Evolutionary conservation across 2,113 vertebrate genomes (phyloP), one percentile per base, ranked within the genome.

Genomic region (Mixornis gularis): DNA sequence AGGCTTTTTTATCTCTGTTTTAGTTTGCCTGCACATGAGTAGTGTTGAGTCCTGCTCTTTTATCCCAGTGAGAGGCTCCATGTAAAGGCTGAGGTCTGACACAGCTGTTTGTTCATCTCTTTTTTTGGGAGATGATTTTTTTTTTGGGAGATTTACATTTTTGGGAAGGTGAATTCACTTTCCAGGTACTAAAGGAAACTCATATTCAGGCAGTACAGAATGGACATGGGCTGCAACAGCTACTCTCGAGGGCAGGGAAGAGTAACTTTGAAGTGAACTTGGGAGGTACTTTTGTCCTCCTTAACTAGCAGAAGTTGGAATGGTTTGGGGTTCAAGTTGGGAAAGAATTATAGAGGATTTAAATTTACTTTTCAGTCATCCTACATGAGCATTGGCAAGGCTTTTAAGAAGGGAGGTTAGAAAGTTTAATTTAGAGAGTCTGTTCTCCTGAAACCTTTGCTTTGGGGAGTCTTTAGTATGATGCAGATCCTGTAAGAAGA

Each of bases 221-320:
- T 24, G 41, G 10, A 0, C 7, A 3, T 36, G 13, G 44, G 36
- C 48, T 74, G 22, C 12, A 65, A 10, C 10, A 70, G 24, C 38
- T 65, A 34, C n/a, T 53, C 32, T 38, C 0, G 0, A 59, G 26
- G 46, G 32, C 30, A 66, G 25, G 34, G 24, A 76, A 27, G 24
- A 46, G 26, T 3, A 58, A 49, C 15, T 84, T 6, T 13, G 55
- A 65, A 58, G 21, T 32, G 26, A 63, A 38, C 46, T 44, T 90
- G 38, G 24, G 2, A 8, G 15, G 15, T 52, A 2, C 4, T 24
- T 85, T 44, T 72, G 21, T 55, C 13, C 12, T 21, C 6, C 24
- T 68, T 34, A 49, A 13, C 38, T 26, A 44, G 22, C 13, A 84
- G 46, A 70, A 59, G 41, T 59, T 24, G 4, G 12, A 41, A 22